Percentiles rank a stretch among this genome's conserved stretches.
Conservation (phyloP, 2,797 vertebrate genomes). For the Cynodonichthys magdalenae region DNA sequence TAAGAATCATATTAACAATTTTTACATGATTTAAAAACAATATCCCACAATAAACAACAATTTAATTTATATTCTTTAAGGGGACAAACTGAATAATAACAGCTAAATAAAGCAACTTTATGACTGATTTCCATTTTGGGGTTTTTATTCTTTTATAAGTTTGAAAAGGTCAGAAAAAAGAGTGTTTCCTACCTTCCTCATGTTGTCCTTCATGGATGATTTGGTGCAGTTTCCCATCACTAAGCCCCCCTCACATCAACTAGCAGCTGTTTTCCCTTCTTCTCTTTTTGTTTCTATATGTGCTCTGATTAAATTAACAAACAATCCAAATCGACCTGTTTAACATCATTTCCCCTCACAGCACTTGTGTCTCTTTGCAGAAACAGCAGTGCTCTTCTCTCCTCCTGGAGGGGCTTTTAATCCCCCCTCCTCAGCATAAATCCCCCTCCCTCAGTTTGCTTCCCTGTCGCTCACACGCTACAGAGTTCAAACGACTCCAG, state of each 20-base stretch:
- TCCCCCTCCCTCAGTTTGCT: background rate
- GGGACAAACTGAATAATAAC: no score
- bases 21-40: no score
- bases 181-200: constrained; percentile 68
- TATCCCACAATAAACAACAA: no score
- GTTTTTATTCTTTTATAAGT: no score
- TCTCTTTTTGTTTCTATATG: background rate
- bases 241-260: background rate
- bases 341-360: background rate
- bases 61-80: no score
- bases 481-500: constrained; percentile 57
- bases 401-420: constrained; percentile 26
- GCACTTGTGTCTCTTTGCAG: constrained; percentile 20
- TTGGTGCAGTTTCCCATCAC: constrained; percentile 92
- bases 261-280: background rate
- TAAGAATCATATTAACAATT: no score
- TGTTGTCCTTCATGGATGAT: constrained; percentile 80
- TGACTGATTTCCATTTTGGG: no score
- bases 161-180: background rate
- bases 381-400: constrained; percentile 18
- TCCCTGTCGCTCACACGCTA: constrained; percentile 28
- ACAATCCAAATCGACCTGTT: constrained; percentile 17
- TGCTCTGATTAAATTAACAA: constrained; percentile 31
- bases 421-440: constrained; percentile 13
- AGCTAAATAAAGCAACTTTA: no score